Base-by-base conservation (phyloP, 2,797 vertebrate genomes). In the Spondyliosoma cantharus region DNA sequence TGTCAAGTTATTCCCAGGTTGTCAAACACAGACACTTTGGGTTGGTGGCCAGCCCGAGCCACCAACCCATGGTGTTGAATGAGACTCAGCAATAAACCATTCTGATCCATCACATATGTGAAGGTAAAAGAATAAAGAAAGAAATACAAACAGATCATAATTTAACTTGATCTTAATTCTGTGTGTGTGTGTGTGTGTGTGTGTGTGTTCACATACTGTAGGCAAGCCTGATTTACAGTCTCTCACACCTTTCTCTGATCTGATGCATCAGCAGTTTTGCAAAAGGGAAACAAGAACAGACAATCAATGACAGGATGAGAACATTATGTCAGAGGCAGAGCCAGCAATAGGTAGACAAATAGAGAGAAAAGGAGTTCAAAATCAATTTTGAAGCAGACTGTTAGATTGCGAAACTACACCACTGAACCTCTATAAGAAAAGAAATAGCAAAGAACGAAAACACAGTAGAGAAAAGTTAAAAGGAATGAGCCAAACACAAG, bases 301-400 rank as follows among this genome's bases (percentile, higher is more conserved):
- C 43, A 71, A 57, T 78, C 74, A 62, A 66, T 76, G 64, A 53
- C 24, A 54, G 61, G 46, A 83, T 83, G 15, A 71, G 29, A 74
- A 74, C 46, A 56, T 19, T 29, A 67, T 64, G 66, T 71, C 77
- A 74, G 71, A 77, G 22, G 46, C n/a, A 7, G 22, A 71, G 62
- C 64, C 64, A 74, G 57, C n/a, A 0, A 27, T 58, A 49, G 53
- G 19, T 52, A 54, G 49, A 49, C 53, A 54, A 60, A 64, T 32
- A 49, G 2, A 59, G 25, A 57, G 22, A 22, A n/a, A 62, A 12
- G 5, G 0, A 3, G 19, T 58, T 3, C 24, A 9, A 19, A 9
- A 49, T 37, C 1, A 2, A 8, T 37, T 42, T 76, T 37, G 19
- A 68, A 54, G 25, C 58, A 53, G 57, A 54, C 14, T n/a, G 22